Percentiles rank a stretch among this genome's conserved stretches.
These are phyloP conservation scores for Anagrus nilaparvatae DNA, from an alignment of 1,140 invertebrate species.

Conservation along the genomic window DNA sequence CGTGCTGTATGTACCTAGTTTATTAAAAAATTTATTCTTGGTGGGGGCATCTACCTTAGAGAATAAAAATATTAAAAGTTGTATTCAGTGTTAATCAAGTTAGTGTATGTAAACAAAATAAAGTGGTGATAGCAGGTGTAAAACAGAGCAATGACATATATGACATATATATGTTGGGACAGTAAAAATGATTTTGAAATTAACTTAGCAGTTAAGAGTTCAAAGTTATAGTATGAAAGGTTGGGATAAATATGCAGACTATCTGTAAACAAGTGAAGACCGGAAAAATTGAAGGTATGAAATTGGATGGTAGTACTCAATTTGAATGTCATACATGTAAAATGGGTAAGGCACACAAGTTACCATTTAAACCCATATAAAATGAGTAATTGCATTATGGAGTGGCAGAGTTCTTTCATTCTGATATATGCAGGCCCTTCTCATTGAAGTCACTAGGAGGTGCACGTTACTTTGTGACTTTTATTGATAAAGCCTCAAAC, in stretches of 20 bases:
- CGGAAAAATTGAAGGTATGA: background rate
- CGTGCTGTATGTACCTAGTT: conserved; percentile 17
- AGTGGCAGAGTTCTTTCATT: conserved; percentile 12
- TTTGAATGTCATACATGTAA: conserved; percentile 15
- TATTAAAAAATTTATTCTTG: conserved; percentile 20
- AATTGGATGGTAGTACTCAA: background rate
- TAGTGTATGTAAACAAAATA: conserved; percentile 3
- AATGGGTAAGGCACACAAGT: conserved; percentile 8
- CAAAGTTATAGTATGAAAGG: conserved; percentile 6
- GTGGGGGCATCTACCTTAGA: conserved; percentile 12
- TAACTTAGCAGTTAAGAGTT: background rate
- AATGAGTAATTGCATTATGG: background rate
- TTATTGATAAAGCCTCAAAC: conserved; percentile 6
- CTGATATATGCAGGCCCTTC: conserved; percentile 5
- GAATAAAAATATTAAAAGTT: conserved; percentile 13
- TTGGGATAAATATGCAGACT: conserved; percentile 1
- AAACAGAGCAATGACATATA: conserved; percentile 9
- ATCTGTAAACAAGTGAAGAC: conserved; percentile 3
- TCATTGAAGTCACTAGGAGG: conserved; percentile 2
- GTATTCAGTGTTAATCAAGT: conserved; percentile 9
- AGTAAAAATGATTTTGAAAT: background rate
- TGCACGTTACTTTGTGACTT: conserved; percentile 1
- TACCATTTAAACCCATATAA: conserved; percentile 1
- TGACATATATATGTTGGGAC: conserved; percentile 1
- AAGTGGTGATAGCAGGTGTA: too few relatives aligned